phyloP scores from a whole-genome alignment of 2,888 invertebrate genomes.

The Drosophila sordidula region DNA sequence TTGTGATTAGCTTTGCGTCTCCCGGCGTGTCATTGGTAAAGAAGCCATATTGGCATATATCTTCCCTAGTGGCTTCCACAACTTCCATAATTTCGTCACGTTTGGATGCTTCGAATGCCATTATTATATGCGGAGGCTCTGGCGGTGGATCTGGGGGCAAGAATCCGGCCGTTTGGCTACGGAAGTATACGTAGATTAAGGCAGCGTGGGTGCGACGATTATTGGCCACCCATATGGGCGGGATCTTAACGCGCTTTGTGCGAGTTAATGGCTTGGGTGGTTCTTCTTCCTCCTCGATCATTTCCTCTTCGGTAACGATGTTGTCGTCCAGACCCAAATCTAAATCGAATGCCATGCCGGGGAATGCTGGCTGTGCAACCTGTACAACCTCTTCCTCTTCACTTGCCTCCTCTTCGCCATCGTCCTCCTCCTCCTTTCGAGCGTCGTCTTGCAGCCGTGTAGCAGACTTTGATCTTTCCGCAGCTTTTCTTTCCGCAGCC shows the following conservation, averaged over 20 bases:
- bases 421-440: slow-evolving; percentile 43
- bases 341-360: slow-evolving; percentile 53
- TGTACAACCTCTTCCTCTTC: slow-evolving; percentile 67
- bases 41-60: slow-evolving; percentile 89
- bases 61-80: slow-evolving; percentile 85
- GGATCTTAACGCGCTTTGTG: slow-evolving; percentile 82
- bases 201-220: slow-evolving; percentile 87
- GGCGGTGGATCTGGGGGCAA: slow-evolving; percentile 87
- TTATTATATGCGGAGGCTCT: slow-evolving; percentile 88
- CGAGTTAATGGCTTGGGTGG: slow-evolving; percentile 58
- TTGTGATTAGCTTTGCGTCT: slow-evolving; percentile 88
- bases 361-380: slow-evolving; percentile 16
- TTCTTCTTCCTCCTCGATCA: slow-evolving; percentile 55
- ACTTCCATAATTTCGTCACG: slow-evolving; percentile 87
- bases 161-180: slow-evolving; percentile 84
- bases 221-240: slow-evolving; percentile 87
- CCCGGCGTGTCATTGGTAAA: slow-evolving; percentile 88
- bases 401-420: slow-evolving; percentile 61
- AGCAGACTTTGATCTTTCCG: slow-evolving; percentile 36
- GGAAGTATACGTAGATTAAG: slow-evolving; percentile 86
- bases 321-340: slow-evolving; percentile 53
- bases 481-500: slow-evolving; percentile 31
- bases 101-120: slow-evolving; percentile 89
- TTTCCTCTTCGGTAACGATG: slow-evolving; percentile 45
- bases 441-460: slow-evolving; percentile 23